A percentile compares a stretch with the other conserved stretches of the same genome.
These are phyloP conservation scores for Babylonia areolata DNA, from an alignment of 1,140 invertebrate species.

Conservation along the genomic window DNA sequence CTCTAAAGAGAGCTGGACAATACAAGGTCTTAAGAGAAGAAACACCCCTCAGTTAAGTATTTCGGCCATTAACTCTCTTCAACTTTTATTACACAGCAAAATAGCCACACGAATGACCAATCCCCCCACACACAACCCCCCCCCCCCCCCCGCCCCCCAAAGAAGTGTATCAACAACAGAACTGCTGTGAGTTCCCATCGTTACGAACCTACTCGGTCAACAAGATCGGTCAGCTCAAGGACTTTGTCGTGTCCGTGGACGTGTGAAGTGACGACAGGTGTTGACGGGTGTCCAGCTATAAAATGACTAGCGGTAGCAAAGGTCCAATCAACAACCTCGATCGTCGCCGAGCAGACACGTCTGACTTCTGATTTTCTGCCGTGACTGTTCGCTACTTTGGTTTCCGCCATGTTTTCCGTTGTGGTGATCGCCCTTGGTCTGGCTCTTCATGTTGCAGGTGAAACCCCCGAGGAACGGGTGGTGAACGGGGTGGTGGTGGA, in stretches of 20 bases:
- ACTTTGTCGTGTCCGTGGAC: not conserved
- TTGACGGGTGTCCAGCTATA: not conserved
- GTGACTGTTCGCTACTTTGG: not conserved
- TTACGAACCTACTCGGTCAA: not conserved
- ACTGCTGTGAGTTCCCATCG: not conserved
- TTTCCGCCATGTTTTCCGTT: not conserved
- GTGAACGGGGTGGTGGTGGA: not conserved
- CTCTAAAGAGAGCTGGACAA: no score
- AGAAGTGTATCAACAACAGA: not conserved
- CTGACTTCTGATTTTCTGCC: no score
- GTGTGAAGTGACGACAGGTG: not conserved
- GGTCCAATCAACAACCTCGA: not conserved
- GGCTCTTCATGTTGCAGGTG: not conserved
- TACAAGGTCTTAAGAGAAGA: no score
- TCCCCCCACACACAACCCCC: no score
- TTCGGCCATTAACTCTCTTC: no score
- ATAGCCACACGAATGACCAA: no score
- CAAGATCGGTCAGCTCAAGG: not conserved
- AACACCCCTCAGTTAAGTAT: no score
- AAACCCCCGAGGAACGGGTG: not conserved
- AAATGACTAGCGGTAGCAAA: not conserved
- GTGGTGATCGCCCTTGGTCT: not conserved
- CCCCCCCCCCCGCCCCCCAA: not conserved
- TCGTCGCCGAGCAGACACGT: no score
- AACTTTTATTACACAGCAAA: no score